A percentile compares a stretch with the other conserved stretches of the same genome.
These are phyloP conservation scores for Sarcophaga carnaria DNA, from an alignment of 2,888 invertebrate genomes.

Conservation along the genomic window DNA sequence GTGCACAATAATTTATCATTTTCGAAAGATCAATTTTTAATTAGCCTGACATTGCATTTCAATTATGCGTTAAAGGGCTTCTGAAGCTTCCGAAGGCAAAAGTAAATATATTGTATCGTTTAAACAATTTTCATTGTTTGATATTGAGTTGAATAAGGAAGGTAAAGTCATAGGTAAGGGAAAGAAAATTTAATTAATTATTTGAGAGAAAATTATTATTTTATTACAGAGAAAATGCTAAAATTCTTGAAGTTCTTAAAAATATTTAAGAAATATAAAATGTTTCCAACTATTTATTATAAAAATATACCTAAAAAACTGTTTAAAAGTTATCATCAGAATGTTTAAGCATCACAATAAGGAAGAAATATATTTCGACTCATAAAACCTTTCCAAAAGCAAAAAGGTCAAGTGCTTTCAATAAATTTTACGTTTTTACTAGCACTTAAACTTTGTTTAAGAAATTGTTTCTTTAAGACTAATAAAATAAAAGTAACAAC, in stretches of 20 bases:
- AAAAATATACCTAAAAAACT: background rate
- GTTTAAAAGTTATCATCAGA: background rate
- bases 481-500: slow-evolving; percentile 19
- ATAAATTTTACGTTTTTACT: slow-evolving; percentile 44
- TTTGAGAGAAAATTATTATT: too few relatives aligned
- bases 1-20: slow-evolving; percentile 24
- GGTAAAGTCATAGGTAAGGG: too few relatives aligned
- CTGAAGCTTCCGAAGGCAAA: background rate
- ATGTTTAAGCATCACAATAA: background rate
- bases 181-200: too few relatives aligned
- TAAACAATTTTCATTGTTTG: too few relatives aligned
- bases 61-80: background rate
- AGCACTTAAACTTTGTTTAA: slow-evolving; percentile 32
- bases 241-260: background rate
- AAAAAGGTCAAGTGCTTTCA: slow-evolving; percentile 33
- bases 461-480: slow-evolving; percentile 12
- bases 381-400: slow-evolving; percentile 12
- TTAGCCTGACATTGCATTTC: slow-evolving; percentile 57
- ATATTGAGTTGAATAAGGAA: too few relatives aligned
- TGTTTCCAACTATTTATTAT: too few relatives aligned
- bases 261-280: background rate
- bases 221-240: background rate
- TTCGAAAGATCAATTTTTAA: slow-evolving; percentile 37
- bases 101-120: too few relatives aligned
- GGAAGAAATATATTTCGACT: slow-evolving; percentile 1